Conservation (phyloP, 64 coral and sea anemone species). For the Stichodactyla mertensii region DNA sequence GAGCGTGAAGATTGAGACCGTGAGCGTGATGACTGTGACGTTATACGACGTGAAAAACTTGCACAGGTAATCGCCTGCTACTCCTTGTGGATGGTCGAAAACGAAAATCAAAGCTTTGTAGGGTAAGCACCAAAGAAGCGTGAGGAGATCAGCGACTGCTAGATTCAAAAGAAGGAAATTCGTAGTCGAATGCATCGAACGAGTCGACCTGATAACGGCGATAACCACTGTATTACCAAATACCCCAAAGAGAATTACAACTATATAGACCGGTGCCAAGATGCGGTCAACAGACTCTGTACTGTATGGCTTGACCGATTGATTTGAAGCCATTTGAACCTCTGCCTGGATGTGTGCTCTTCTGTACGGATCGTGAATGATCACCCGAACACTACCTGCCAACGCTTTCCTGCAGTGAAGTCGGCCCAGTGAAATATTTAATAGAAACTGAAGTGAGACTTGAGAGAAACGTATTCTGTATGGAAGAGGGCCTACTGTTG, state of each 20-base stretch:
- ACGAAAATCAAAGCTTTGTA: conserved; percentile 25
- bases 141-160: conserved; percentile 23
- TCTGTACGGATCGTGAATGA: background rate
- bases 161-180: conserved; percentile 43
- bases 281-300: background rate
- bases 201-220: conserved; percentile 23
- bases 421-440: background rate
- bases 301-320: conserved; percentile 6
- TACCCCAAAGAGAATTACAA: conserved; percentile 21
- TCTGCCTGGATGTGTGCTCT: background rate
- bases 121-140: conserved; percentile 32
- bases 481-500: background rate
- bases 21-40: conserved; percentile 24
- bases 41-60: conserved; percentile 43
- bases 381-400: background rate
- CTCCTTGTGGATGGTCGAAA: conserved; percentile 18
- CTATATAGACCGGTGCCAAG: conserved; percentile 8
- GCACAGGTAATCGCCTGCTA: conserved; percentile 17
- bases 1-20: conserved; percentile 31
- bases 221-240: conserved; percentile 27
- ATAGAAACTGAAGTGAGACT: background rate
- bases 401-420: background rate
- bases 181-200: conserved; percentile 39
- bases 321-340: background rate
- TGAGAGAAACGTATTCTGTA: background rate